These are phyloP conservation scores for Spheniscus mendiculus DNA, from an alignment of 2,113 vertebrate genomes.

Conservation along the genomic window DNA sequence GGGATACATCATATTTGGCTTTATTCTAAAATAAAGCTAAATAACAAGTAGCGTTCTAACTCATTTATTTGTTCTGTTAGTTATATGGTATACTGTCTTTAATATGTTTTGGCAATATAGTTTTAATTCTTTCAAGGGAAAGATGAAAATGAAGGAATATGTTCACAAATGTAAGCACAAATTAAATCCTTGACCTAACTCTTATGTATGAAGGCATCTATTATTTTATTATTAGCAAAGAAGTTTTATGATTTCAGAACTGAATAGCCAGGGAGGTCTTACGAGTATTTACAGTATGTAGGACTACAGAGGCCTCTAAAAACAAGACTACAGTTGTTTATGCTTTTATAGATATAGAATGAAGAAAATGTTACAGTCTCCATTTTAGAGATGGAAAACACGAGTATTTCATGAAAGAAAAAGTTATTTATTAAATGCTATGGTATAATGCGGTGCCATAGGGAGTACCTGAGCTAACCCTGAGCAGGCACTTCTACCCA, in stretches of 20 bases:
- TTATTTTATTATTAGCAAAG: not conserved
- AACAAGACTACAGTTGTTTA: not conserved
- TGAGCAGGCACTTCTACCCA: fast-evolving
- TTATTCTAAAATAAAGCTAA: not conserved
- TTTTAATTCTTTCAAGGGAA: not conserved
- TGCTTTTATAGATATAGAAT: not conserved
- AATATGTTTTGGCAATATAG: not conserved
- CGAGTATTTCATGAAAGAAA: not conserved
- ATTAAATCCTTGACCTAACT: not conserved
- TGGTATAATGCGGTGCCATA: fast-evolving
- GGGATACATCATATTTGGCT: not conserved
- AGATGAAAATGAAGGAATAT: not conserved
- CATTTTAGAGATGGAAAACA: not conserved
- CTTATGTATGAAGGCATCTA: not conserved
- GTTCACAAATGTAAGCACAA: not conserved
- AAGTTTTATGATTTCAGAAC: not conserved
- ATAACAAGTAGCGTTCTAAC: not conserved
- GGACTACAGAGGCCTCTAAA: not conserved
- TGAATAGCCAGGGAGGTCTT: not conserved
- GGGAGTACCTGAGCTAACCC: not conserved
- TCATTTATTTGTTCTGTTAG: not conserved
- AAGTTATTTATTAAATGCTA: not conserved
- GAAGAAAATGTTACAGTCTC: not conserved
- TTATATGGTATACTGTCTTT: not conserved
- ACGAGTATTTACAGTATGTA: not conserved